phyloP scores from a whole-genome alignment of 2,113 vertebrate genomes.

The Piaya cayana region DNA sequence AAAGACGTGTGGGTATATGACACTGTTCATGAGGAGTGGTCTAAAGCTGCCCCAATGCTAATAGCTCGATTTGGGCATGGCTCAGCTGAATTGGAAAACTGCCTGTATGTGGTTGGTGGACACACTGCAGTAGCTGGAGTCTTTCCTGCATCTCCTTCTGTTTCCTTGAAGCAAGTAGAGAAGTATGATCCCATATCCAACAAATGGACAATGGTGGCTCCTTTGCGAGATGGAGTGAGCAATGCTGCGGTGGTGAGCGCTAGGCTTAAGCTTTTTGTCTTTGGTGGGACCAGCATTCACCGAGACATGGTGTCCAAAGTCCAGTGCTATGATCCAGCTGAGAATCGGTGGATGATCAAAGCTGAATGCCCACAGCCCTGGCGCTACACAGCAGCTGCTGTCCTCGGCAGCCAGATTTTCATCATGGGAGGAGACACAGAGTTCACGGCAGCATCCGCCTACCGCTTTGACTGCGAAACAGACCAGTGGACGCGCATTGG shows the following conservation, averaged over 20 bases:
- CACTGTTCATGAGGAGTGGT: constrained; percentile 92
- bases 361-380: constrained; percentile 93
- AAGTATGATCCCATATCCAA: constrained; percentile 86
- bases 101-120: constrained; percentile 91
- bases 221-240: constrained; percentile 90
- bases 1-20: constrained; percentile 97
- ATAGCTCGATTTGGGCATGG: constrained; percentile 94
- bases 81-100: constrained; percentile 90
- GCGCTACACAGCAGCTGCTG: constrained; percentile 92
- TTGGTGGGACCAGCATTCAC: constrained; percentile 91
- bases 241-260: constrained; percentile 94
- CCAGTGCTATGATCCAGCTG: constrained; percentile 88
- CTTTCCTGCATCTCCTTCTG: constrained; percentile 90
- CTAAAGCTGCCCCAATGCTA: constrained; percentile 93
- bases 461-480: constrained; percentile 92
- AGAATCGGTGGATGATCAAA: constrained; percentile 90
- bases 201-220: constrained; percentile 94
- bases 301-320: constrained; percentile 92
- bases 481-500: constrained; percentile 92
- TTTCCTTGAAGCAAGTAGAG: constrained; percentile 94
- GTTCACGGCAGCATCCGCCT: constrained; percentile 90
- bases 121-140: constrained; percentile 91
- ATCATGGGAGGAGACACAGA: constrained; percentile 97
- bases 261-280: constrained; percentile 91
- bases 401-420: constrained; percentile 94